Evolutionary conservation across 2,888 invertebrate genomes (phyloP).

Genomic region (Epinotia ramella): DNA sequence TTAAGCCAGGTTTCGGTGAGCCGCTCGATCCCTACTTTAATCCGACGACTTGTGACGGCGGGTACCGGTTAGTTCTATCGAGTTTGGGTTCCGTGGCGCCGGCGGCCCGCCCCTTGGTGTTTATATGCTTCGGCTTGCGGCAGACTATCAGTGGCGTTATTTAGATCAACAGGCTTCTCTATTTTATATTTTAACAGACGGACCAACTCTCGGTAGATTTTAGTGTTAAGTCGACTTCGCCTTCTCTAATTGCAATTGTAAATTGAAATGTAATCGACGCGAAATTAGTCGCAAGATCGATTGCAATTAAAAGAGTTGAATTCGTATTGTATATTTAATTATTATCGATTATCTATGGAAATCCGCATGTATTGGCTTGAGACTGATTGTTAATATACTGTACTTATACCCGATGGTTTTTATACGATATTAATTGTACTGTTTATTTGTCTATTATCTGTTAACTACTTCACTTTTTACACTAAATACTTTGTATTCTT

Average conservation of each 20-base stretch:
- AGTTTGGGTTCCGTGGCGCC: neutral
- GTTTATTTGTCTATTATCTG: constrained; percentile 53
- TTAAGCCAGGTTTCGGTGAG: constrained; percentile 29
- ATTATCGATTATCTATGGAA: constrained; percentile 58
- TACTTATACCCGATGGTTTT: constrained; percentile 67
- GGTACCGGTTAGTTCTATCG: constrained; percentile 17
- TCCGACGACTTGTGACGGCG: constrained; percentile 6
- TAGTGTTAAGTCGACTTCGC: constrained; percentile 68
- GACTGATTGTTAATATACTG: constrained; percentile 77
- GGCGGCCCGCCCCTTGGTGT: constrained; percentile 48
- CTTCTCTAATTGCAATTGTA: constrained; percentile 60
- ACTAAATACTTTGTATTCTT: constrained; percentile 40
- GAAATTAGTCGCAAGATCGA: constrained; percentile 23
- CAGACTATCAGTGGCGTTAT: constrained; percentile 47
- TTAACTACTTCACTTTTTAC: constrained; percentile 43
- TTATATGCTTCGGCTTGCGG: constrained; percentile 54
- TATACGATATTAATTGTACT: constrained; percentile 57
- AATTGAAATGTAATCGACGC: constrained; percentile 4
- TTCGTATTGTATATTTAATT: constrained; percentile 60
- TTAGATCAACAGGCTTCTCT: constrained; percentile 59
- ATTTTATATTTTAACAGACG: constrained; percentile 70
- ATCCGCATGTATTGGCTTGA: constrained; percentile 74
- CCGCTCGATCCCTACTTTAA: constrained; percentile 23
- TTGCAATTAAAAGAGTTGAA: constrained; percentile 55
- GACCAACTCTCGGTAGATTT: constrained; percentile 78